A percentile compares a stretch with the other conserved stretches of the same genome.
These are phyloP conservation scores for Amphiduros pacificus DNA, from an alignment of 2,888 invertebrate species.

Conservation along the genomic window DNA sequence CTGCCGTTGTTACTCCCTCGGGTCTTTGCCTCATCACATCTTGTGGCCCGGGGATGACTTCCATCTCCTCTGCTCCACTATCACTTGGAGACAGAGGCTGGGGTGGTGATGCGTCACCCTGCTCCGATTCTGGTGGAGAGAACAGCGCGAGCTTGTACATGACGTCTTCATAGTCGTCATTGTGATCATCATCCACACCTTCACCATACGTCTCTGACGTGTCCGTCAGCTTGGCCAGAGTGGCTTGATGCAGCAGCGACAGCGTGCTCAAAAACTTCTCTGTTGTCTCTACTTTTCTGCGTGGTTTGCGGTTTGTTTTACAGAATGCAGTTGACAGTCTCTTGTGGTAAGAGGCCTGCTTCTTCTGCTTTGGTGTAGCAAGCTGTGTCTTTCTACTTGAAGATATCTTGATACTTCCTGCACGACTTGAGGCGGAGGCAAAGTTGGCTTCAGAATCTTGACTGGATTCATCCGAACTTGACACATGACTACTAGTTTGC, in stretches of 20 bases:
- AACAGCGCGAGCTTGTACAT: constrained; percentile 45
- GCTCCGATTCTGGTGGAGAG: constrained; percentile 44
- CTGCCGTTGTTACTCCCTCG: too few species aligned
- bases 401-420: not conserved
- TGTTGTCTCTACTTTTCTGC: constrained; percentile 2
- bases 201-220: constrained; percentile 27
- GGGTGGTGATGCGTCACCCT: constrained; percentile 41
- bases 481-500: not conserved
- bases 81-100: constrained; percentile 45
- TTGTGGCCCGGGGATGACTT: not conserved
- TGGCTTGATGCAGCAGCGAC: constrained; percentile 49
- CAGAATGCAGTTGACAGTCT: constrained; percentile 18
- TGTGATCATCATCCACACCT: constrained; percentile 32
- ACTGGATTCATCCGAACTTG: not conserved
- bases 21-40: not conserved
- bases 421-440: not conserved
- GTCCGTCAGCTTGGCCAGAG: constrained; percentile 43
- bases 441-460: not conserved
- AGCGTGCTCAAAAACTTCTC: constrained; percentile 43
- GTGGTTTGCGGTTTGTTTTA: constrained; percentile 4
- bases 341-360: constrained; percentile 14
- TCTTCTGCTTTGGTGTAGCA: constrained; percentile 7
- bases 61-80: constrained; percentile 7
- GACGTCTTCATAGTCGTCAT: constrained; percentile 38
- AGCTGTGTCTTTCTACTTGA: not conserved